A percentile compares a stretch with the other conserved stretches of the same genome.
phyloP scores from a whole-genome alignment of 2,113 vertebrate species.

The Syngnathoides biaculeatus region DNA sequence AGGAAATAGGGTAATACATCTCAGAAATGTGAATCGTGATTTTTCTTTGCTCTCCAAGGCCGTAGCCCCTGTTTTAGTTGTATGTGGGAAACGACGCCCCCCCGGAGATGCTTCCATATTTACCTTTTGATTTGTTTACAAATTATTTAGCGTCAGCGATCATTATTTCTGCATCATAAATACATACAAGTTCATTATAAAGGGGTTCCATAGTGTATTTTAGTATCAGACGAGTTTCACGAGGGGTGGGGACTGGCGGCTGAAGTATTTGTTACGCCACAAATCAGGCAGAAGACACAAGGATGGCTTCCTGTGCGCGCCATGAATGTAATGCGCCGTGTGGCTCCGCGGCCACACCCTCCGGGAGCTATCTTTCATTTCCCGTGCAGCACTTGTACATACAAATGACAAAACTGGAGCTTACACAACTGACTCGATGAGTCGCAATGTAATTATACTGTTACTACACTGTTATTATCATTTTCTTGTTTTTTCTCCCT shows the following conservation, averaged over 20 bases:
- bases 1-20: no score
- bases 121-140: neutral
- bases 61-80: neutral
- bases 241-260: neutral
- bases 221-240: neutral
- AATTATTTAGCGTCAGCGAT: neutral
- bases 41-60: neutral
- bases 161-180: neutral
- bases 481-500: neutral
- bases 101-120: neutral
- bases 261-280: neutral
- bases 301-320: neutral
- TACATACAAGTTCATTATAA: neutral
- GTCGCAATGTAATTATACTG: neutral
- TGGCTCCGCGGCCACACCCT: neutral
- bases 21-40: no score
- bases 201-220: neutral
- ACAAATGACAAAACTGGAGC: neutral
- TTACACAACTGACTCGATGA: neutral
- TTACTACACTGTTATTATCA: neutral
- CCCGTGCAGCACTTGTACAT: neutral
- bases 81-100: neutral
- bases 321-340: neutral
- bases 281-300: neutral
- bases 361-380: neutral